A percentile compares a stretch with the other conserved stretches of the same genome.
Evolutionary conservation across 2,797 vertebrate genomes (phyloP).

Genomic region (Aulostomus chinensis): DNA sequence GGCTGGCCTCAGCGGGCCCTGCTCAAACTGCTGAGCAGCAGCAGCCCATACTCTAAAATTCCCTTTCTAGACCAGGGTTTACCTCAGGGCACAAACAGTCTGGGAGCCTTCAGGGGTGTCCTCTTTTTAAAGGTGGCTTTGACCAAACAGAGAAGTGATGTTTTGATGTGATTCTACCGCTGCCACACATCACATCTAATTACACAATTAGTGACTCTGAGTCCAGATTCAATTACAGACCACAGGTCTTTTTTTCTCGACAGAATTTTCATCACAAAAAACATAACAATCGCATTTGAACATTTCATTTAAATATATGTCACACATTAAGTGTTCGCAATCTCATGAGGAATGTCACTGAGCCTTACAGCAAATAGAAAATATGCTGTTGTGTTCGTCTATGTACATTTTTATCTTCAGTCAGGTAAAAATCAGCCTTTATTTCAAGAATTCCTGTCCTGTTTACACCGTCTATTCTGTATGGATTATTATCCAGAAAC

Average conservation of each 20-base stretch:
- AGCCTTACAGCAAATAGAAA: slow-evolving; percentile 41
- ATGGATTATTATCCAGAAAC: too few species aligned
- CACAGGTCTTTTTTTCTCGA: slow-evolving; percentile 35
- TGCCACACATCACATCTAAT: slow-evolving; percentile 48
- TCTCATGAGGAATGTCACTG: slow-evolving; percentile 46
- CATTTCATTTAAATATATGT: slow-evolving; percentile 44
- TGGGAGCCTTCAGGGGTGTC: slow-evolving; percentile 59
- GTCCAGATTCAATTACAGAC: slow-evolving; percentile 57
- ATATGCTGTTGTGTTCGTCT: slow-evolving; percentile 20
- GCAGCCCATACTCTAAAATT: slow-evolving; percentile 87
- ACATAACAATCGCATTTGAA: slow-evolving; percentile 26
- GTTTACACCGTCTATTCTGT: too few species aligned
- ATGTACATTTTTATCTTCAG: slow-evolving; percentile 12
- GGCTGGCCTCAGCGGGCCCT: slow-evolving; percentile 85
- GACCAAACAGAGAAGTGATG: slow-evolving; percentile 52
- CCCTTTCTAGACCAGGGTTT: slow-evolving; percentile 89
- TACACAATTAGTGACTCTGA: slow-evolving; percentile 50
- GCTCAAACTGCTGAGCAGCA: slow-evolving; percentile 84
- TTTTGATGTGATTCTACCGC: slow-evolving; percentile 54
- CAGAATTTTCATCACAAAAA: slow-evolving; percentile 34
- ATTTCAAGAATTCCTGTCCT: background rate
- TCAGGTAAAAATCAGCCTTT: background rate
- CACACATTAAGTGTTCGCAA: slow-evolving; percentile 41
- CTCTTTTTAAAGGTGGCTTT: slow-evolving; percentile 49
- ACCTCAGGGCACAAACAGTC: slow-evolving; percentile 82